Evolutionary conservation across 2,888 invertebrate species (phyloP), one percentile per base, ranked within the genome.

Genomic region (Xiphydria camelus): DNA sequence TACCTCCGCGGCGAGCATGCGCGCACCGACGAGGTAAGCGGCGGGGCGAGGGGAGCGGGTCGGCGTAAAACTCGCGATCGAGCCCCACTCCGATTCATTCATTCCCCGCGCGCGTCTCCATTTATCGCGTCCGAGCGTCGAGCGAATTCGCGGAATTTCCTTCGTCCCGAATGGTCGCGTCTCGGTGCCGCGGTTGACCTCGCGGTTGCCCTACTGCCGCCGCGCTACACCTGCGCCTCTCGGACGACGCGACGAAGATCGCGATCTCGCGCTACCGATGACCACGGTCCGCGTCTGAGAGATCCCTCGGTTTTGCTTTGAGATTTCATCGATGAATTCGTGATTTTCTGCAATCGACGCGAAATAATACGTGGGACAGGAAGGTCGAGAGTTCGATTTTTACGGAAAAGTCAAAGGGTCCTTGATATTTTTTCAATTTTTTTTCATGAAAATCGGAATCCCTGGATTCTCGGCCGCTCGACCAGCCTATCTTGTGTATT

Each of bases 91-190:
- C n/a, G 6, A 19, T 22, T 21, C 37, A 10, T 37, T 20, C 19
- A 36, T 35, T 32, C 22, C 38, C 29, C 26, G 38, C 38, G 29
- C 29, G 14, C 29, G 12, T 7, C 15, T 29, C 29, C 6, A 29
- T 29, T 12, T 14, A 29, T 12, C 25, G 34, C 25, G 14, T 5
- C 19, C 32, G 12, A 12, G 17, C 14, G 14, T 19, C 15, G 4
- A 26, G 17, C 45, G 39, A 48, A 41, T 62, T 59, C 61, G 38
- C 44, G 40, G 62, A 62, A 64, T 55, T 55, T 53, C 53, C 40
- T 49, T 51, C 49, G 23, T 50, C 53, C 49, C 48, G 53, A 61
- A 55, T 53, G 54, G 49, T 43, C 32, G 19, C 53, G 45, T 49
- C 49, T 39, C 51, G 39, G 49, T 56, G 62, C 55, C 56, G 42